These are phyloP conservation scores for Pocillopora grandis DNA, from an alignment of 92 coral and sea anemone species.

Conservation along the genomic window DNA sequence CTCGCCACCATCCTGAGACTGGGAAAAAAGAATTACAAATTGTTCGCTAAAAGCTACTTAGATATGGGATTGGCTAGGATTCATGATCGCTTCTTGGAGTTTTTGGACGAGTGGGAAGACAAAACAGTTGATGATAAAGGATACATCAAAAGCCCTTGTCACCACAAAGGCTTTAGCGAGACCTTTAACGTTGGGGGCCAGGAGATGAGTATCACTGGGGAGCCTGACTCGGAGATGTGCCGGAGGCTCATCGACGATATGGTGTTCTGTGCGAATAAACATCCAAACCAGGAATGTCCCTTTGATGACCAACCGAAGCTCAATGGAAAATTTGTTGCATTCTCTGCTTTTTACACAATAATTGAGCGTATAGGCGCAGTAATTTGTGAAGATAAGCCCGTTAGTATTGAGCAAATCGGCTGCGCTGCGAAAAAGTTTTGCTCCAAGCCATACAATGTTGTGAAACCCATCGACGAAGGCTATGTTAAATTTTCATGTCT, in stretches of 20 bases:
- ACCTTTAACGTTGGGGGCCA: constrained; percentile 17
- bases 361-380: constrained; percentile 39
- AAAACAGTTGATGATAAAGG: constrained; percentile 18
- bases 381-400: neutral
- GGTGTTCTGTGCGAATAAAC: constrained; percentile 15
- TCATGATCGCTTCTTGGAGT: constrained; percentile 32
- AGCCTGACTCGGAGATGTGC: constrained; percentile 17
- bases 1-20: neutral
- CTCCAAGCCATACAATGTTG: constrained; percentile 16
- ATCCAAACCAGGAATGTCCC: constrained; percentile 1
- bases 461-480: constrained; percentile 10
- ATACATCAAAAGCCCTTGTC: constrained; percentile 34
- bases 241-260: constrained; percentile 16
- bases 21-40: neutral
- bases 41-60: constrained; percentile 42
- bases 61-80: constrained; percentile 28
- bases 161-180: constrained; percentile 26
- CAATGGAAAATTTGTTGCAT: constrained; percentile 11
- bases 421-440: constrained; percentile 23
- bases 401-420: constrained; percentile 22
- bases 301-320: constrained; percentile 10
- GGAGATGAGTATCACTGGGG: neutral
- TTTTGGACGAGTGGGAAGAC: neutral
- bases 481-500: constrained; percentile 24
- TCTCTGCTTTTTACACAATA: constrained; percentile 28